Evolutionary conservation across 2,113 vertebrate species (phyloP).

Genomic region (Telmatochromis sp.): DNA sequence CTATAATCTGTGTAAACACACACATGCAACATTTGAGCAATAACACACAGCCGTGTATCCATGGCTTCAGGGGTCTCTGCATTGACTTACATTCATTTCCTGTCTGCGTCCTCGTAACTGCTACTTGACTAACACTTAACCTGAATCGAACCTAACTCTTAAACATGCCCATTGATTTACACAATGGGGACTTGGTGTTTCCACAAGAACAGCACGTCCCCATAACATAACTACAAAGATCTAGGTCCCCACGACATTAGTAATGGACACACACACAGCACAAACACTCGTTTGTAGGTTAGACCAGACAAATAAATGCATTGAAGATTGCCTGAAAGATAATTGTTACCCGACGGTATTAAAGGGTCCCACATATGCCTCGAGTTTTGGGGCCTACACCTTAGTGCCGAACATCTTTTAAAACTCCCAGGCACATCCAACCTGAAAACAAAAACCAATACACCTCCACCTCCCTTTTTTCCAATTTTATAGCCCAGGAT

Average conservation of each 20-base stretch:
- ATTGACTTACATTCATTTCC: neutral
- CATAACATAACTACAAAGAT: neutral
- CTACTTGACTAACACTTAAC: neutral
- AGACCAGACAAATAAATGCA: neutral
- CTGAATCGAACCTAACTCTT: neutral
- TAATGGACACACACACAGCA: neutral
- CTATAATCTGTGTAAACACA: constrained; percentile 37
- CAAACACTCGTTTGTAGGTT: neutral
- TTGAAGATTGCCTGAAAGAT: constrained; percentile 9
- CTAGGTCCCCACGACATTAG: neutral
- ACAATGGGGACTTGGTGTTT: neutral
- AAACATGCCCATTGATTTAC: neutral
- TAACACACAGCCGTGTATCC: neutral
- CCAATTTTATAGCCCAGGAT: neutral
- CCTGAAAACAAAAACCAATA: constrained; percentile 31
- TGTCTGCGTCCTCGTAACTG: neutral
- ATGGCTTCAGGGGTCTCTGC: neutral
- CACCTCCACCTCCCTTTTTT: neutral
- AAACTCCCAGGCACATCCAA: neutral
- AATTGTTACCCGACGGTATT: neutral
- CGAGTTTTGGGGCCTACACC: neutral
- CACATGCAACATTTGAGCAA: neutral
- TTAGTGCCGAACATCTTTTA: neutral
- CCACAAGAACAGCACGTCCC: neutral
- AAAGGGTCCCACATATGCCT: neutral